Evolutionary conservation across 2,888 invertebrate species (phyloP).

Genomic region (Desoria tigrina): DNA sequence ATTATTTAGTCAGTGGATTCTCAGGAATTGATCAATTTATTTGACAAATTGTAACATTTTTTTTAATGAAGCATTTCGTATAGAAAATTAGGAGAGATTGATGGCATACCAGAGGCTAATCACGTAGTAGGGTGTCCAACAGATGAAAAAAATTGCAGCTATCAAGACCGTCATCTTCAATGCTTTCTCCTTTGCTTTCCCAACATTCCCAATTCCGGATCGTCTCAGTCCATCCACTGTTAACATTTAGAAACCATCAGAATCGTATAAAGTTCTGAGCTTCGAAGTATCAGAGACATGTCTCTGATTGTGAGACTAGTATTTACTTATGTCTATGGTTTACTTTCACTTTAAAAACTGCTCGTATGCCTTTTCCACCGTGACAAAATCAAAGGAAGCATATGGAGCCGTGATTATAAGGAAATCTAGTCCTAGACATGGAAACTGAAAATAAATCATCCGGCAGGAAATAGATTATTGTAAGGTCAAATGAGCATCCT

Average conservation of each 20-base stretch:
- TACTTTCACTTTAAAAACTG: background rate
- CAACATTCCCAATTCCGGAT: slow-evolving; percentile 78
- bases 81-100: slow-evolving; percentile 20
- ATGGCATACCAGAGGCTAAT: slow-evolving; percentile 77
- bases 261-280: no score
- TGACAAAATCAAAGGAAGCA: no score
- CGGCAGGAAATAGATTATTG: no score
- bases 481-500: no score
- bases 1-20: no score
- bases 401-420: no score
- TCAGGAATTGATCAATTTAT: background rate
- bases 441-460: no score
- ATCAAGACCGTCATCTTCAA: slow-evolving; percentile 94
- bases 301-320: no score
- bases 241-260: background rate
- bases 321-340: no score
- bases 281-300: no score
- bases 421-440: no score
- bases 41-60: background rate
- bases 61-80: background rate
- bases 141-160: slow-evolving; percentile 86
- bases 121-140: slow-evolving; percentile 95
- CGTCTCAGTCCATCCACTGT: slow-evolving; percentile 59
- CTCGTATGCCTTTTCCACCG: no score
- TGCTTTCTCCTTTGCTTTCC: slow-evolving; percentile 79